Base-by-base conservation (phyloP, 2,888 invertebrate species). In the Philereme transversata region DNA sequence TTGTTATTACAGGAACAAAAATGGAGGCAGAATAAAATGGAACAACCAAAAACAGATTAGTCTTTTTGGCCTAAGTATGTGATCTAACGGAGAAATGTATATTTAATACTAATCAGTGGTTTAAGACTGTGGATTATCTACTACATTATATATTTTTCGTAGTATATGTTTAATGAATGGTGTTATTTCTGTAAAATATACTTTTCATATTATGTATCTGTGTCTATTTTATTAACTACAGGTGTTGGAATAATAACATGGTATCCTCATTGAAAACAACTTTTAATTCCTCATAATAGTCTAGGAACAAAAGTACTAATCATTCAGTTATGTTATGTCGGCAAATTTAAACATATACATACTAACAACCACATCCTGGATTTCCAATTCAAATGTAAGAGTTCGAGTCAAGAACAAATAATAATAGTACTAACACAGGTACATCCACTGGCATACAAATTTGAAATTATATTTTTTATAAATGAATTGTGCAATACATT, bases 21-120 rank as follows among this genome's bases (percentile, higher is more conserved):
- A 78, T 91, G 91, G 91, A 81, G 91, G 77, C 90, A 88, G 77
- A 90, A 86, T 81, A 91, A 90, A 84, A 75, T 79, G 75, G 90
- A 90, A 77, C 74, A 90, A 78, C 73, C 80, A 66, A 89, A 89
- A 82, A 77, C 82, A 61, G 87, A 88, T 60, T 87, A 82, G 65
- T 62, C 22, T 22, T 63, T 68, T 68, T 69, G 67, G 71, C 69
- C 71, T 70, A 67, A 58, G 62, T 66, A 73, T 63, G 52, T 59
- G 53, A 56, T 64, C 49, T 56, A 52, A 51, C 62, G 41, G 53
- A 54, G 57, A 57, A 51, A 62, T 63, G 57, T 55, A 65, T 67
- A 65, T 65, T 57, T 50, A 61, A 57, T 61, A 65, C 51, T 70
- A 61, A 64, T 60, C 57, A 57, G 33, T 60, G 54, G 57, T 61